Percentiles rank a stretch among this genome's conserved stretches.
These are phyloP conservation scores for Diarsia dahlii DNA, from an alignment of 2,888 invertebrate genomes.

Conservation along the genomic window DNA sequence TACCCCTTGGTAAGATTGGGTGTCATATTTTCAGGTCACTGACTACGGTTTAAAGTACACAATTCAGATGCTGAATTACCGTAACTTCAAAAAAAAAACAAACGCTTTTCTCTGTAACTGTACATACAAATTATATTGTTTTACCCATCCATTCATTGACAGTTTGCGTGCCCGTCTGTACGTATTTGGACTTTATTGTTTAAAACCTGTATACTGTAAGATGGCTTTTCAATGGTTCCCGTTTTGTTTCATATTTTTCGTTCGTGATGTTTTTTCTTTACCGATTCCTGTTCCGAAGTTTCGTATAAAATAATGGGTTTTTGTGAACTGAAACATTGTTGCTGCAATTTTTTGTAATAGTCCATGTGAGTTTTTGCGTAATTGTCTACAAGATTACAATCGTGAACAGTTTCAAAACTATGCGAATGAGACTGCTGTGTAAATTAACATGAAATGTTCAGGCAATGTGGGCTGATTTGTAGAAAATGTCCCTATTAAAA, in stretches of 20 bases:
- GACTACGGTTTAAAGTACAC: background rate
- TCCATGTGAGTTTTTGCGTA: background rate
- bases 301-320: constrained; percentile 24
- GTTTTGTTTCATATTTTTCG: constrained; percentile 51
- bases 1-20: no score
- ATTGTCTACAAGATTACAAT: background rate
- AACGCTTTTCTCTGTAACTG: constrained; percentile 37
- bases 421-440: background rate
- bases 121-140: constrained; percentile 56
- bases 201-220: constrained; percentile 42
- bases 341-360: background rate
- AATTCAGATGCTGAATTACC: background rate
- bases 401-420: background rate
- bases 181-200: constrained; percentile 54
- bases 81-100: background rate
- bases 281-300: constrained; percentile 14
- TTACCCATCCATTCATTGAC: constrained; percentile 54
- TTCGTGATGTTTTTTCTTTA: constrained; percentile 36
- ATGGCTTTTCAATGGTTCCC: constrained; percentile 44
- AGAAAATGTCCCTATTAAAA: background rate
- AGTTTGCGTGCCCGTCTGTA: constrained; percentile 38
- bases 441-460: background rate
- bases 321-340: background rate
- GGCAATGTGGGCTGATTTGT: background rate
- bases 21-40: no score